Evolutionary conservation across 2,113 vertebrate species (phyloP), one percentile per base, ranked within the genome.

Genomic region (Corydoras sp.): DNA sequence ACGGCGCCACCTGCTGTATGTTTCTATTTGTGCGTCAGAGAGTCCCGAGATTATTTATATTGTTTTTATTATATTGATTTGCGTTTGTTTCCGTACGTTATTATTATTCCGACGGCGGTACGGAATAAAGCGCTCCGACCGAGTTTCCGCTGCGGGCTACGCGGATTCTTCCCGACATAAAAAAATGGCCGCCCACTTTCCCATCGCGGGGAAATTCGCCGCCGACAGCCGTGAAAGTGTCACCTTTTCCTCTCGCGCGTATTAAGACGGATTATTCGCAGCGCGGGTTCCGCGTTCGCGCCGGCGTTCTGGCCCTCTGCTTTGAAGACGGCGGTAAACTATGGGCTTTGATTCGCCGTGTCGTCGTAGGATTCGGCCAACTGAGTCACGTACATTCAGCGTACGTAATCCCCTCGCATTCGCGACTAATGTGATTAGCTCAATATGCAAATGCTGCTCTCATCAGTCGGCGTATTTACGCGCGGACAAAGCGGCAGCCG

Each of bases 201-300:
- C 43, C 51, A 53, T 31, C 29, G 32, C 65, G 64, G 64, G 66
- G 64, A 65, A 67, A 50, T 58, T 69, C 30, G 51, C 53, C 50
- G 61, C 18, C 72, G 73, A 75, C 65, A 78, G 63, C 63, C 73
- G 65, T 72, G 55, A 69, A 75, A 72, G 65, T 58, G 31, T 10
- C 65, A 75, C 49, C 35, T 78, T 75, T 24, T 69, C n/a, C 9
- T 54, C 68, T 59, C 54, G 53, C 8, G 18, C 18, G 65, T 58
- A 31, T 61, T 31, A 29, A 63, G 31, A 7, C 31, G 8, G 62
- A 72, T 72, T 77, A 65, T 43, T 68, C 30, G 12, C 18, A 43
- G 64, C 65, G 18, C 31, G 18, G 35, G 18, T 43, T 13, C 24
- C 64, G 71, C 65, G 49, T 74, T 24, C 66, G 14, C 67, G 50